Percentiles rank a stretch among this genome's conserved stretches.
These are phyloP conservation scores for Zaprionus obscuricornis DNA, from an alignment of 2,888 invertebrate genomes.

Conservation along the genomic window DNA sequence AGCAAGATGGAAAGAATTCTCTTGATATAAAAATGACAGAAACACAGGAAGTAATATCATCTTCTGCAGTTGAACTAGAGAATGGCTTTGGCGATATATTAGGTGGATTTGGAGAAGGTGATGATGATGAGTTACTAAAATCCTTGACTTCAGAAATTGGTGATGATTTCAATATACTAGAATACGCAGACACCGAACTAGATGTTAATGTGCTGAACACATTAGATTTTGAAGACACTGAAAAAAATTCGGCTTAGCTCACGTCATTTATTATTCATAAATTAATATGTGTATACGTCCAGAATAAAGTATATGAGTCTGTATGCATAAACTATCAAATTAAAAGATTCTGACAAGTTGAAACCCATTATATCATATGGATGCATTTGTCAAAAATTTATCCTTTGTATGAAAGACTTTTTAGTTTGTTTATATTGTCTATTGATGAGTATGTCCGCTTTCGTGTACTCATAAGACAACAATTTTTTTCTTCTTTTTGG, in stretches of 20 bases:
- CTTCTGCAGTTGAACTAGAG: conserved; percentile 67
- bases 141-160: conserved; percentile 92
- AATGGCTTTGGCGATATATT: conserved; percentile 91
- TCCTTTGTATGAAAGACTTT: no score
- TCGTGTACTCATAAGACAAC: no score
- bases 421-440: no score
- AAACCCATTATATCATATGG: no score
- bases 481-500: no score
- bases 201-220: conserved; percentile 94
- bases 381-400: no score
- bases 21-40: conserved; percentile 84
- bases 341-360: no score
- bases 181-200: conserved; percentile 97
- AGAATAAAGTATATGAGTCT: no score
- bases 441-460: no score
- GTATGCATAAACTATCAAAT: no score
- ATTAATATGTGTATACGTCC: no score
- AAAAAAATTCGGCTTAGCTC: conserved; percentile 58
- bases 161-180: conserved; percentile 96
- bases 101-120: conserved; percentile 92
- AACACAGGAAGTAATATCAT: conserved; percentile 84
- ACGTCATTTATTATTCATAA: no score
- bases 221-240: conserved; percentile 89
- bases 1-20: conserved; percentile 56
- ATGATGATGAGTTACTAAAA: conserved; percentile 93